These are phyloP conservation scores for Ataeniobius toweri DNA, from an alignment of 2,797 vertebrate genomes.

Conservation along the genomic window DNA sequence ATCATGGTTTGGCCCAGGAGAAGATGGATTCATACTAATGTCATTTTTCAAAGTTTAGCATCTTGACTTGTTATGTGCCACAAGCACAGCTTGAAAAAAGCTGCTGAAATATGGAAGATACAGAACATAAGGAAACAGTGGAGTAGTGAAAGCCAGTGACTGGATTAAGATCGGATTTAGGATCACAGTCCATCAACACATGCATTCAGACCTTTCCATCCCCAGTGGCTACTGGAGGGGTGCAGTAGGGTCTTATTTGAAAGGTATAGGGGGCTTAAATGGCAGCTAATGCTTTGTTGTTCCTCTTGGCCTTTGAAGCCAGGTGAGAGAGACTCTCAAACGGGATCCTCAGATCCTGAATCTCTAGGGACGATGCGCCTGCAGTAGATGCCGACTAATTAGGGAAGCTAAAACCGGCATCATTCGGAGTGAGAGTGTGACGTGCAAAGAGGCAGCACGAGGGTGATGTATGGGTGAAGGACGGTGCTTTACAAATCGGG, in stretches of 20 bases:
- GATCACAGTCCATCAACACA: slow-evolving; percentile 40
- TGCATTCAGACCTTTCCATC: slow-evolving; percentile 30
- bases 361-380: slow-evolving; percentile 54
- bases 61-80: slow-evolving; percentile 75
- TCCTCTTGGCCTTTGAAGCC: slow-evolving; percentile 70
- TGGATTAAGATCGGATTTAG: slow-evolving; percentile 66
- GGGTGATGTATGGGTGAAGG: slow-evolving; percentile 51
- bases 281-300: slow-evolving; percentile 59
- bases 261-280: slow-evolving; percentile 55
- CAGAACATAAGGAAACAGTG: slow-evolving; percentile 10
- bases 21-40: slow-evolving; percentile 81
- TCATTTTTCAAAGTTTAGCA: slow-evolving; percentile 75
- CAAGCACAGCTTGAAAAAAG: slow-evolving; percentile 31
- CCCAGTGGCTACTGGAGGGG: slow-evolving; percentile 41
- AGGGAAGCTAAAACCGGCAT: slow-evolving; percentile 52
- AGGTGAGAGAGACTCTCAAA: slow-evolving; percentile 61
- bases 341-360: slow-evolving; percentile 61
- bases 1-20: slow-evolving; percentile 71
- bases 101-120: slow-evolving; percentile 2
- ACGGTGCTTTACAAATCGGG: slow-evolving; percentile 63
- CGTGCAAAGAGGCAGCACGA: slow-evolving; percentile 36
- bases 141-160: slow-evolving; percentile 41
- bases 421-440: slow-evolving; percentile 39
- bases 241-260: slow-evolving; percentile 48
- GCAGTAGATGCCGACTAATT: slow-evolving; percentile 62